Percentiles rank a stretch among this genome's conserved stretches.
Conservation (phyloP, 2,888 invertebrate species). For the Odontocolon sp. region DNA sequence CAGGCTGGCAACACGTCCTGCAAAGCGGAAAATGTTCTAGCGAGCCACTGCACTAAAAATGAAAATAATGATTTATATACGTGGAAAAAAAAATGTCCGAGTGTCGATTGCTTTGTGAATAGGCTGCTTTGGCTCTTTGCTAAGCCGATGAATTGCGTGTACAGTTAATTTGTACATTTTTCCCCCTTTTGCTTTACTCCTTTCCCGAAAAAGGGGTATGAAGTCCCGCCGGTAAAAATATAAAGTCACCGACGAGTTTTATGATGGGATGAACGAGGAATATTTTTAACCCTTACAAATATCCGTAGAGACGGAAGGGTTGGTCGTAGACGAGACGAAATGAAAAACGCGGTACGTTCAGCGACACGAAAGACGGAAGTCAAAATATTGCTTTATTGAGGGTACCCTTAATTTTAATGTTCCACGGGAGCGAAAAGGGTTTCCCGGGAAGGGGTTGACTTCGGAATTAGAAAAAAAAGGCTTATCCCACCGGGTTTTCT, state of each 20-base stretch:
- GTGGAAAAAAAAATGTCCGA: constrained; percentile 3
- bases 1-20: background rate
- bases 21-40: constrained; percentile 15
- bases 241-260: constrained; percentile 72
- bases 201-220: constrained; percentile 49
- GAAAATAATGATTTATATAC: constrained; percentile 72
- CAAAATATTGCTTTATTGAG: constrained; percentile 79
- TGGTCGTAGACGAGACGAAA: constrained; percentile 48
- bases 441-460: constrained; percentile 65
- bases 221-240: constrained; percentile 67
- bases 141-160: constrained; percentile 15
- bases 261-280: constrained; percentile 60
- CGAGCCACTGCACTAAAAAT: constrained; percentile 49
- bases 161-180: background rate
- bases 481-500: constrained; percentile 38
- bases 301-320: constrained; percentile 68
- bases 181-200: constrained; percentile 15
- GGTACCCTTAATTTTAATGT: constrained; percentile 64
- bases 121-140: constrained; percentile 20
- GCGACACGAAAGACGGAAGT: constrained; percentile 61
- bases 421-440: constrained; percentile 60
- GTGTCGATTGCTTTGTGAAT: constrained; percentile 1
- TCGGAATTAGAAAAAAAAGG: constrained; percentile 48
- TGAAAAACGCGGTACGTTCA: constrained; percentile 2
- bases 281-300: constrained; percentile 73